Evolutionary conservation across 2,888 invertebrate species (phyloP).

Genomic region (Timandra comae): DNA sequence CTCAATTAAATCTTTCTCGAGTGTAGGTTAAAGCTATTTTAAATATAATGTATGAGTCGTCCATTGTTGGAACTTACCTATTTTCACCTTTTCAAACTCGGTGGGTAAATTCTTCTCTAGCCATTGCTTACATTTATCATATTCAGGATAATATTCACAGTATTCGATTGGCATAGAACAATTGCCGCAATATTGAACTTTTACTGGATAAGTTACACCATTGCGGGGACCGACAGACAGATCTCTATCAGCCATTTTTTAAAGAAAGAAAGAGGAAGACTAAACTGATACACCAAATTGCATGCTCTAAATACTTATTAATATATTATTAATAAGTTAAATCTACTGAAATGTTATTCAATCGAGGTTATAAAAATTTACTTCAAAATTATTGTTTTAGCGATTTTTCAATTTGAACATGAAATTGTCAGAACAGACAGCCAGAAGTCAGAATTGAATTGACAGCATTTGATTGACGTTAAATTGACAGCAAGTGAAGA

Average conservation of each 20-base stretch:
- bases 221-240: slow-evolving; percentile 81
- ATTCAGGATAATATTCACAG: slow-evolving; percentile 98
- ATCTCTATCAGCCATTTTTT: slow-evolving; percentile 75
- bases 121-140: slow-evolving; percentile 98
- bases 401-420: too few relatives aligned
- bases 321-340: too few relatives aligned
- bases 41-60: too few relatives aligned
- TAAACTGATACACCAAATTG: slow-evolving; percentile 20
- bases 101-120: slow-evolving; percentile 94
- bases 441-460: too few relatives aligned
- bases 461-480: too few relatives aligned
- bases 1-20: not conserved
- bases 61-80: slow-evolving; percentile 78
- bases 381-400: too few relatives aligned
- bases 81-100: slow-evolving; percentile 92
- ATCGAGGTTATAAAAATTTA: too few relatives aligned
- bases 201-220: slow-evolving; percentile 87
- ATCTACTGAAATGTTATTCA: too few relatives aligned
- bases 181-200: slow-evolving; percentile 94
- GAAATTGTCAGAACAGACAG: too few relatives aligned
- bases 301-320: too few relatives aligned
- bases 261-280: too few relatives aligned
- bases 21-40: slow-evolving; percentile 1
- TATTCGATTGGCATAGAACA: slow-evolving; percentile 98
- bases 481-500: too few relatives aligned